These are phyloP conservation scores for Theristicus caerulescens DNA, from an alignment of 2,113 vertebrate genomes.

Conservation along the genomic window DNA sequence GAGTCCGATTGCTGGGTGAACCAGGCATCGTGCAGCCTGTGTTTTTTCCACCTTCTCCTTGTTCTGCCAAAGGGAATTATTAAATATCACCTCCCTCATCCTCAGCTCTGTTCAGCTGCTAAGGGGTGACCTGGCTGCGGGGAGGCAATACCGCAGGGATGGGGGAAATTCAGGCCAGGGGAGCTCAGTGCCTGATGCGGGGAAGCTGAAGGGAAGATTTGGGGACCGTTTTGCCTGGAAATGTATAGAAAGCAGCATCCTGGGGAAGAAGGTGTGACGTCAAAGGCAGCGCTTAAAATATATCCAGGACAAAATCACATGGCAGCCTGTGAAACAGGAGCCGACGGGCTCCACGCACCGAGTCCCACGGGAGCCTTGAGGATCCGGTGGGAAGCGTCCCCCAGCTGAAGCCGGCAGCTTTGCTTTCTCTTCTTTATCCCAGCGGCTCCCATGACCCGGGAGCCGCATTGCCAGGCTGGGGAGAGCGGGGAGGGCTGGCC, in stretches of 20 bases:
- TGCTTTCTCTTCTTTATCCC: neutral
- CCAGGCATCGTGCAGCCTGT: fast-evolving
- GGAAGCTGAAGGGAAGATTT: neutral
- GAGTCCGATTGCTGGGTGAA: fast-evolving
- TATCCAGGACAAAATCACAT: constrained; percentile 32
- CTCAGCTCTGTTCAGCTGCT: neutral
- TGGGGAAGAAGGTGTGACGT: constrained; percentile 41
- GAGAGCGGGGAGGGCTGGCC: neutral
- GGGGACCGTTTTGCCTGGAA: neutral
- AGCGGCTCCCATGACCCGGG: neutral
- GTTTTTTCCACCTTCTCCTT: neutral
- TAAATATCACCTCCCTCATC: neutral
- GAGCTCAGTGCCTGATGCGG: neutral
- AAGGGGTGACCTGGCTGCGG: neutral
- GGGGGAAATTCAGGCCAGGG: neutral
- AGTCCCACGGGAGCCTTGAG: neutral
- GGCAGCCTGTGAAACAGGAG: constrained; percentile 24
- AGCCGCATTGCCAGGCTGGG: neutral
- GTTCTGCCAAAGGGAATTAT: neutral
- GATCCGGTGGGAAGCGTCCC: neutral
- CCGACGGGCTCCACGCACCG: neutral
- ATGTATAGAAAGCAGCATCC: neutral
- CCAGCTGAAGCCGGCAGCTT: neutral
- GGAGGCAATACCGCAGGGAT: fast-evolving
- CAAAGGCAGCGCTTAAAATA: constrained; percentile 64